Percentiles rank a stretch among this genome's conserved stretches.
phyloP scores from a whole-genome alignment of 2,797 vertebrate species.

The Morelia viridis region DNA sequence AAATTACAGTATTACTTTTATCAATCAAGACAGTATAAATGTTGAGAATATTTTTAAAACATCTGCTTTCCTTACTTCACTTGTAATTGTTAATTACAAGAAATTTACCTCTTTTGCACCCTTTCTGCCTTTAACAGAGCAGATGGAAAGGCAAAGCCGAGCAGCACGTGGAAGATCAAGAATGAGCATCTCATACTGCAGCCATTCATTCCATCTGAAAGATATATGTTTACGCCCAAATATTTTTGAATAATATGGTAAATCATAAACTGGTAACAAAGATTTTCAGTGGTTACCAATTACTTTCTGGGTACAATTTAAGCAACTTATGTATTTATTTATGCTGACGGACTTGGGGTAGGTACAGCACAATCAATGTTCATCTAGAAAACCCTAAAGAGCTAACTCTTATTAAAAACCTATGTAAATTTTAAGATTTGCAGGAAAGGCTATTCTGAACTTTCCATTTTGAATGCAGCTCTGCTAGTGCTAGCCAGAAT shows the following conservation, averaged over 20 bases:
- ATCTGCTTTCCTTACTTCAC: not conserved
- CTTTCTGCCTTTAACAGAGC: constrained; percentile 95
- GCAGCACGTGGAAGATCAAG: constrained; percentile 93
- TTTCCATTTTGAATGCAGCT: not conserved
- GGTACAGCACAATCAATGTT: not conserved
- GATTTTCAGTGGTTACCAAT: not conserved
- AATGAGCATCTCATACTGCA: constrained; percentile 95
- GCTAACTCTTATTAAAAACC: not conserved
- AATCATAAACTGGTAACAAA: not conserved
- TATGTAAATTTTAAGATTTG: not conserved
- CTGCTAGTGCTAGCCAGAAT: not conserved
- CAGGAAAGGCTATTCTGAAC: not conserved
- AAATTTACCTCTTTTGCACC: constrained; percentile 90
- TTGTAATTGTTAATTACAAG: not conserved
- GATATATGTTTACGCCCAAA: constrained; percentile 24
- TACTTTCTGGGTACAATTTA: not conserved
- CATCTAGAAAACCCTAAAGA: not conserved
- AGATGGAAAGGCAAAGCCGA: constrained; percentile 95
- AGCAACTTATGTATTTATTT: not conserved
- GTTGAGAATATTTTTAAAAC: not conserved
- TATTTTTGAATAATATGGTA: not conserved
- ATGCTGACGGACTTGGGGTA: not conserved
- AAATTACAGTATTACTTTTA: not conserved
- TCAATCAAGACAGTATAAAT: not conserved
- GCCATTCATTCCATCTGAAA: constrained; percentile 93